Conservation (phyloP, 1,140 invertebrate species). For the Solen grandis region DNA sequence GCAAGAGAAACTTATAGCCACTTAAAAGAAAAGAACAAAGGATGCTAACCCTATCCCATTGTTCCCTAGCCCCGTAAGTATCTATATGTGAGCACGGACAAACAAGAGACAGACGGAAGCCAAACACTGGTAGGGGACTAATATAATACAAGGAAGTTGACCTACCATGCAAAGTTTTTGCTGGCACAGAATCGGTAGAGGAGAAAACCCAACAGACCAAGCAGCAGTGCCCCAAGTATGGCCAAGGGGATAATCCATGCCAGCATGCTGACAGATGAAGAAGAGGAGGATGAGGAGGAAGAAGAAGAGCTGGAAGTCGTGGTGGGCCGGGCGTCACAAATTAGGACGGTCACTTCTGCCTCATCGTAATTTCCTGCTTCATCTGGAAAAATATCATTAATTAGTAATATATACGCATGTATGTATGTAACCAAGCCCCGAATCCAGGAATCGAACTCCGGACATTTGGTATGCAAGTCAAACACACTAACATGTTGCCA, state of each 20-base stretch:
- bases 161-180: too few species aligned
- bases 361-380: constrained; percentile 25
- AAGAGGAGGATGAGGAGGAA: constrained; percentile 1
- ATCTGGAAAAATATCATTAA: constrained; percentile 13
- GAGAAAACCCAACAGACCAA: constrained; percentile 10
- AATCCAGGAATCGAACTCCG: neutral
- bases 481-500: too few species aligned
- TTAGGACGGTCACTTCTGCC: constrained; percentile 9
- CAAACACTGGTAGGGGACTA: too few species aligned
- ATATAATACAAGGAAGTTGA: too few species aligned
- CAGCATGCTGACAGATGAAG: neutral
- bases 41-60: too few species aligned
- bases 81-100: too few species aligned
- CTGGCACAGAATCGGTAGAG: constrained; percentile 7
- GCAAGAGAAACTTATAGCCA: too few species aligned
- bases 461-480: neutral
- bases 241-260: constrained; percentile 31
- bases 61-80: too few species aligned
- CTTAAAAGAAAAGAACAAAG: too few species aligned
- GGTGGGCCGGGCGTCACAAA: constrained; percentile 17
- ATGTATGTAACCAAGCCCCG: too few species aligned
- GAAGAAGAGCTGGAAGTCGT: neutral
- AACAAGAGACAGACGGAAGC: too few species aligned
- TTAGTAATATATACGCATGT: too few species aligned
- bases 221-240: constrained; percentile 2